phyloP scores from a whole-genome alignment of 2,797 vertebrate species.

The Balearica regulorum region DNA sequence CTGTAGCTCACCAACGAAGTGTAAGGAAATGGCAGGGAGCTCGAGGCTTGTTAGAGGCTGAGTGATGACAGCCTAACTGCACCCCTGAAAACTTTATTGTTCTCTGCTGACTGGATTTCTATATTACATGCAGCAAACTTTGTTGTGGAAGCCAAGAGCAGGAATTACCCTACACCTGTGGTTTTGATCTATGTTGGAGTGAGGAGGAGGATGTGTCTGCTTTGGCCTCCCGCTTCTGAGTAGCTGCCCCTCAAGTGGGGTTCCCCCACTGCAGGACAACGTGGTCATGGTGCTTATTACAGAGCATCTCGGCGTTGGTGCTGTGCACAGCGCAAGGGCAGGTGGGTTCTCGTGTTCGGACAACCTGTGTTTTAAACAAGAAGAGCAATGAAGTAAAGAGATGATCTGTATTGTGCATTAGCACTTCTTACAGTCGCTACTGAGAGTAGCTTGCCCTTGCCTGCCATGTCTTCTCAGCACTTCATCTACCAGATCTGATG shows the following conservation, averaged over 20 bases:
- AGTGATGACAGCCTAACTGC: background rate
- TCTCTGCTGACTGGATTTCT: background rate
- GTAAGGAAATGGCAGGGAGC: background rate
- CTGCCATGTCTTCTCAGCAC: accelerated
- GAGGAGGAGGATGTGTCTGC: background rate
- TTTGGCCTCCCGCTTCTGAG: background rate
- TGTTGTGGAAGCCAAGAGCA: background rate
- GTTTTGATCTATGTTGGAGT: background rate
- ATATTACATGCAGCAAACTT: background rate
- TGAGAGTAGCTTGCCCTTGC: background rate
- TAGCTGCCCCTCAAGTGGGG: background rate
- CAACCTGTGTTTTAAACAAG: background rate
- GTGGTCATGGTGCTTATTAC: background rate
- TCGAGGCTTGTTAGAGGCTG: background rate
- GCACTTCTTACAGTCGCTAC: accelerated
- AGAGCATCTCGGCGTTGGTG: background rate
- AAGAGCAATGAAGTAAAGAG: background rate
- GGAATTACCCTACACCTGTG: background rate
- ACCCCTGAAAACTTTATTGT: background rate
- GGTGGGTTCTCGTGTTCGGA: accelerated
- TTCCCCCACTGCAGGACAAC: background rate
- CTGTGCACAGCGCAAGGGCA: background rate
- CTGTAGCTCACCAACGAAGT: background rate
- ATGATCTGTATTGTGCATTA: background rate
- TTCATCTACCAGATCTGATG: background rate